Conservation (phyloP, 2,797 vertebrate genomes). For the Chelidonichthys spinosus region DNA sequence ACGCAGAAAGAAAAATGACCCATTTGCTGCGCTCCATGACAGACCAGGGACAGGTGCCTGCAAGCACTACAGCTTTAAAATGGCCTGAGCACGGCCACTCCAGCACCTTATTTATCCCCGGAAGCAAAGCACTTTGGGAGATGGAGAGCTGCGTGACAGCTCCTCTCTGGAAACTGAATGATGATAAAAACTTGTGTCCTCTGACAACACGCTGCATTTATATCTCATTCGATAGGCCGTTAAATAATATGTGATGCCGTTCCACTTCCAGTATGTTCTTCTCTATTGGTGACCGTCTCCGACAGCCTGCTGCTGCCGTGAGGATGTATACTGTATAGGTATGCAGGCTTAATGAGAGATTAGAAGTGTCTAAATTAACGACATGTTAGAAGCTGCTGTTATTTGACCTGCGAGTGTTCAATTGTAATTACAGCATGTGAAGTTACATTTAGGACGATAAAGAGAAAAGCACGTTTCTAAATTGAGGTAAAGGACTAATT, state of each 20-base stretch:
- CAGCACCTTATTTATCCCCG: conserved; percentile 25
- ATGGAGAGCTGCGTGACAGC: conserved; percentile 37
- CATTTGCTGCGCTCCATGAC: conserved; percentile 31
- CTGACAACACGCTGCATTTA: conserved; percentile 26
- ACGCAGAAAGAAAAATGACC: conserved; percentile 34
- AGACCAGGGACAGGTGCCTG: conserved; percentile 38
- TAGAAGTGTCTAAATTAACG: neutral
- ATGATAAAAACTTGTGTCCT: conserved; percentile 16
- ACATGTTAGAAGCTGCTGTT: conserved; percentile 3
- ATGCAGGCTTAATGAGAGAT: conserved; percentile 9
- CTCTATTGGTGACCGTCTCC: neutral
- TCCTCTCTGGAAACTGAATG: conserved; percentile 21
- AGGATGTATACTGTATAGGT: neutral
- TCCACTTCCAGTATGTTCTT: neutral
- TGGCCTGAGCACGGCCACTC: conserved; percentile 29
- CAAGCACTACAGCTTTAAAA: conserved; percentile 36
- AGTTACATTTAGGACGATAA: too few species aligned
- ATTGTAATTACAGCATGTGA: neutral
- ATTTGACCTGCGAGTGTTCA: conserved; percentile 3
- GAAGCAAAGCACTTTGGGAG: conserved; percentile 33
- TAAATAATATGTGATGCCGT: conserved; percentile 18
- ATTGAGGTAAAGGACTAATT: neutral
- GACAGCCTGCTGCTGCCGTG: neutral
- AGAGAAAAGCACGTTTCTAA: neutral
- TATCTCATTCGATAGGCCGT: conserved; percentile 21